phyloP scores from a whole-genome alignment of 2,113 vertebrate species.

The Sitta europaea region DNA sequence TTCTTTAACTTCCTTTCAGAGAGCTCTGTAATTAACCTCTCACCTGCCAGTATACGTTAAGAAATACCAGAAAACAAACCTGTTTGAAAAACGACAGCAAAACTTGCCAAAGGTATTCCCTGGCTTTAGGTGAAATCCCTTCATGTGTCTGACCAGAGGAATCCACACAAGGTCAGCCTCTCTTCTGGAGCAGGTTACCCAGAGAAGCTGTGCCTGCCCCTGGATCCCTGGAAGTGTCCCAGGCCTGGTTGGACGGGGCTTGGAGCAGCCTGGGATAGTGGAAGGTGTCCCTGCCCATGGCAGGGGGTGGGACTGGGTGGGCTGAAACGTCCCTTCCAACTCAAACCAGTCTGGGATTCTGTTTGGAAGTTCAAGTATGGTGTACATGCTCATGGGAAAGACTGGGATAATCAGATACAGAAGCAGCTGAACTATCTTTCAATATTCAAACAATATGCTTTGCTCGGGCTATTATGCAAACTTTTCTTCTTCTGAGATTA shows the following conservation, averaged over 20 bases:
- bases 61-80: not conserved
- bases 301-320: not conserved
- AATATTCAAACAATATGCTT: not conserved
- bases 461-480: not conserved
- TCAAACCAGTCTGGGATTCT: not conserved
- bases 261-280: not conserved
- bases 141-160: not conserved
- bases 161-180: not conserved
- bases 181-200: not conserved
- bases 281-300: not conserved
- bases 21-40: not conserved
- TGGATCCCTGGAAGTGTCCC: not conserved
- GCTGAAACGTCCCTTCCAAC: not conserved
- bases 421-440: not conserved
- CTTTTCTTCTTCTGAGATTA: not conserved
- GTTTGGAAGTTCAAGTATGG: not conserved
- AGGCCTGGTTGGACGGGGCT: not conserved
- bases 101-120: not conserved
- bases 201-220: not conserved
- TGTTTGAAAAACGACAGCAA: not conserved
- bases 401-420: not conserved
- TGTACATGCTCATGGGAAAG: not conserved
- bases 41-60: fast-evolving
- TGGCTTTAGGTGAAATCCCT: not conserved
- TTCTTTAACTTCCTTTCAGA: not conserved